Conservation (phyloP, 2,797 vertebrate species). For the Schizopygopsis pylzovi region DNA sequence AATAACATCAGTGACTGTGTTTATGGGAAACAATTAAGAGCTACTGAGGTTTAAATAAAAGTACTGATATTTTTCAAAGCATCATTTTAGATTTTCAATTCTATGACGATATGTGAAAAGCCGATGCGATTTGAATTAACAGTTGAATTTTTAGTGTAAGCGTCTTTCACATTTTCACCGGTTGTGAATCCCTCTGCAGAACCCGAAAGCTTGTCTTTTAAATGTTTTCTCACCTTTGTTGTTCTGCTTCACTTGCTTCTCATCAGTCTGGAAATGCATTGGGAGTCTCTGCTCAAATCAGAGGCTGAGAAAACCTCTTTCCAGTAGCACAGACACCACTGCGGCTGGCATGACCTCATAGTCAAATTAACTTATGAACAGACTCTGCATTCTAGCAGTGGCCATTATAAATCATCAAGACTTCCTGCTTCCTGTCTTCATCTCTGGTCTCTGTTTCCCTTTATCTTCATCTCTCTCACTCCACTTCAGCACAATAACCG, state of each 20-base stretch:
- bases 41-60: background rate
- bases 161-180: background rate
- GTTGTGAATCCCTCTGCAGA: background rate
- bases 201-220: background rate
- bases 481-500: constrained; percentile 44
- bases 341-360: constrained; percentile 41
- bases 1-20: background rate
- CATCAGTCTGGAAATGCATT: constrained; percentile 26
- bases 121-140: background rate
- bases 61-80: background rate
- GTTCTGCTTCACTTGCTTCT: constrained; percentile 16
- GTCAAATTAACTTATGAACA: constrained; percentile 41
- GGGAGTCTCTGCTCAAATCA: constrained; percentile 29
- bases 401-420: constrained; percentile 47
- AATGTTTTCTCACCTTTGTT: constrained; percentile 18
- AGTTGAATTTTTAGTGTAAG: background rate
- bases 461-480: constrained; percentile 27
- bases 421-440: constrained; percentile 24
- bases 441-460: constrained; percentile 34
- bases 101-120: background rate
- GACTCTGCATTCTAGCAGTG: constrained; percentile 25
- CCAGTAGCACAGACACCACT: constrained; percentile 17
- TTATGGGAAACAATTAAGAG: background rate
- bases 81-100: background rate
- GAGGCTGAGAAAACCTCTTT: constrained; percentile 16